These are phyloP conservation scores for Stictocephala bisonia DNA, from an alignment of 2,888 invertebrate species.

Conservation along the genomic window DNA sequence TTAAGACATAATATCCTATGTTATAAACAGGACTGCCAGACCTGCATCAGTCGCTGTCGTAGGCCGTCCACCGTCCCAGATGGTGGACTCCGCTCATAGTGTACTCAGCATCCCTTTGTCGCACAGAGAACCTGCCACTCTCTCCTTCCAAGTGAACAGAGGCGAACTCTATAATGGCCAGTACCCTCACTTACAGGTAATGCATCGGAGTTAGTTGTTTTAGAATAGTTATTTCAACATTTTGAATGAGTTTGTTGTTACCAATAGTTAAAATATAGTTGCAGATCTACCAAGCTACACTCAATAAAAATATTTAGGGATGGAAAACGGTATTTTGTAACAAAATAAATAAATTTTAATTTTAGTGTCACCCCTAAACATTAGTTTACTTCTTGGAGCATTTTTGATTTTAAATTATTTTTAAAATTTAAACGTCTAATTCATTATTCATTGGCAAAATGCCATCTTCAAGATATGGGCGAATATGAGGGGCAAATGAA, in stretches of 20 bases:
- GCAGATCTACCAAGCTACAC: neutral
- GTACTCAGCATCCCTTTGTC: conserved; percentile 44
- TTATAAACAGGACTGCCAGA: conserved; percentile 45
- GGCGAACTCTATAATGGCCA: conserved; percentile 61
- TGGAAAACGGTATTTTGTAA: neutral
- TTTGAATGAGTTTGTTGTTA: neutral
- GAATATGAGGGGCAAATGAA: no score
- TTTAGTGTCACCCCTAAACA: no score
- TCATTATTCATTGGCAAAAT: no score
- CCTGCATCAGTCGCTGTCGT: conserved; percentile 57
- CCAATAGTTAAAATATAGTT: neutral
- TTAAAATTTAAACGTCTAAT: no score
- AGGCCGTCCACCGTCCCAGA: conserved; percentile 50
- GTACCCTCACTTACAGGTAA: conserved; percentile 75
- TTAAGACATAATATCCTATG: no score
- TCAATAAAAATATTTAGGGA: neutral
- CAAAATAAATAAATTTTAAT: no score
- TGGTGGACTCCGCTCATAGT: conserved; percentile 48
- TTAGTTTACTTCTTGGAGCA: no score
- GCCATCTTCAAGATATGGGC: no score
- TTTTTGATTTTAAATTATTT: no score
- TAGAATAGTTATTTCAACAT: no score
- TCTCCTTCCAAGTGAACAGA: conserved; percentile 52
- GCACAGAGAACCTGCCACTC: conserved; percentile 50
- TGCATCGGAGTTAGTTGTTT: no score